Conservation (phyloP, 2,888 invertebrate species). For the Rotaria magnacalcarata region DNA sequence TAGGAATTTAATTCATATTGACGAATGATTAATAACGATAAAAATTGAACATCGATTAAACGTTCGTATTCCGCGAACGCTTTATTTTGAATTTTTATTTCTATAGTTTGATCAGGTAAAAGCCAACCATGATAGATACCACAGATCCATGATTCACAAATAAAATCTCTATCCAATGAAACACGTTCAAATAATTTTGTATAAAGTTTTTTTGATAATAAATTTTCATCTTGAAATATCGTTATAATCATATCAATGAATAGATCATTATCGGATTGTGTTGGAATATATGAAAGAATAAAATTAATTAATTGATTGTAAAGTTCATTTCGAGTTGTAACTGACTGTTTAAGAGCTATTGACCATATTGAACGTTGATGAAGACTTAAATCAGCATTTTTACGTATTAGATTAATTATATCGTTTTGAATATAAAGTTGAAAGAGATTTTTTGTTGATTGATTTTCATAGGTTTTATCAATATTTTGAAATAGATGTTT, state of each 20-base stretch:
- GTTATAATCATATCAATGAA: conserved; percentile 19
- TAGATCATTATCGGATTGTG: conserved; percentile 13
- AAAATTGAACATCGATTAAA: conserved; percentile 12
- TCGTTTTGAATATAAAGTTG: conserved; percentile 8
- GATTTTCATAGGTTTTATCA: not conserved
- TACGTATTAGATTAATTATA: not conserved
- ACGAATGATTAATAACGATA: not conserved
- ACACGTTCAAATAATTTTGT: not conserved
- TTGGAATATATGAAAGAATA: not conserved
- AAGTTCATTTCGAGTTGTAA: not conserved
- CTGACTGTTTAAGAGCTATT: not conserved
- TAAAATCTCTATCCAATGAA: not conserved
- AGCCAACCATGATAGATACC: not conserved
- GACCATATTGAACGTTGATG: conserved; percentile 32
- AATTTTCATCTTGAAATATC: not conserved
- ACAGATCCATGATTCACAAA: not conserved
- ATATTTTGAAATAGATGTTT: conserved; percentile 24
- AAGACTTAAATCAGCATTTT: conserved; percentile 8
- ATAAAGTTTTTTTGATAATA: not conserved
- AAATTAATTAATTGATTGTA: not conserved
- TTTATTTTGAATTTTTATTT: not conserved
- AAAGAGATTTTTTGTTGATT: conserved; percentile 20
- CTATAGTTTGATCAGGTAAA: not conserved
- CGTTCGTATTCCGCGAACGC: not conserved
- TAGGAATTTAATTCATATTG: conserved; percentile 32